Conservation (phyloP, 2,797 vertebrate genomes). For the Smutsia gigantea region DNA sequence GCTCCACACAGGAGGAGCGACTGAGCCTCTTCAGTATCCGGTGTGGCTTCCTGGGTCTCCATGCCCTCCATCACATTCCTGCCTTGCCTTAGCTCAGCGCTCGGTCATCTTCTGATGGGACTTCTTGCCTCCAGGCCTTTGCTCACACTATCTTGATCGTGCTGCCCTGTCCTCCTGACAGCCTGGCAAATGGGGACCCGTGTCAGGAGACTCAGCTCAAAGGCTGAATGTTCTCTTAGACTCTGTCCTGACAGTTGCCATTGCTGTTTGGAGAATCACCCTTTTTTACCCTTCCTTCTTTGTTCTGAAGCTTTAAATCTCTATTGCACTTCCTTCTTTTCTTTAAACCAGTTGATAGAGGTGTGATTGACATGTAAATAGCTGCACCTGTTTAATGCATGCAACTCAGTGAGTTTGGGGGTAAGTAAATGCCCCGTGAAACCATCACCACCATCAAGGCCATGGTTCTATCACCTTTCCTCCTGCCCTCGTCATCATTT, state of each 20-base stretch:
- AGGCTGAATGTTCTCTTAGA: not conserved
- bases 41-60: not conserved
- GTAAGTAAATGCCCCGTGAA: not conserved
- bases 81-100: not conserved
- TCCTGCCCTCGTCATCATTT: not conserved
- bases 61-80: not conserved
- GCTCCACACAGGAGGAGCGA: fast-evolving
- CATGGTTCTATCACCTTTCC: not conserved
- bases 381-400: not conserved
- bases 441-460: not conserved
- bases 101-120: not conserved
- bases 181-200: not conserved
- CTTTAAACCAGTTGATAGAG: not conserved
- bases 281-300: not conserved
- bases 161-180: too few species aligned
- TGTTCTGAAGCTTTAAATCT: not conserved
- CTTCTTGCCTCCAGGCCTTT: not conserved
- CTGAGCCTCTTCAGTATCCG: not conserved
- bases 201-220: not conserved
- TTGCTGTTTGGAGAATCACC: not conserved
- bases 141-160: not conserved
- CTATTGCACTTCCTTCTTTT: not conserved
- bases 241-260: not conserved
- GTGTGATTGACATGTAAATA: not conserved
- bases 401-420: not conserved